phyloP scores from a whole-genome alignment of 2,888 invertebrate species.

The Polyploca ridens region DNA sequence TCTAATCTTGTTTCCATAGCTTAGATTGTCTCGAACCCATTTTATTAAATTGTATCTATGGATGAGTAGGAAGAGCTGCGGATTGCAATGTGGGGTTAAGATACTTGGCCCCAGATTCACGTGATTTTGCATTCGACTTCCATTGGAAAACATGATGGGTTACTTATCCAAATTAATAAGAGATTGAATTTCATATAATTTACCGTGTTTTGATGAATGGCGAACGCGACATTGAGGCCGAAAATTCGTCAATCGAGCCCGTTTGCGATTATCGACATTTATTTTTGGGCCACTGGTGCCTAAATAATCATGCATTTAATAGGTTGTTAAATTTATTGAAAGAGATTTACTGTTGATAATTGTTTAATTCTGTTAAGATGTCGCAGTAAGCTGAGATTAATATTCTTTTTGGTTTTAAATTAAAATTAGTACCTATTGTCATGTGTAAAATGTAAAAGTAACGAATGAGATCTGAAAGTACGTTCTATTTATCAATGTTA shows the following conservation, averaged over 20 bases:
- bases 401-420: constrained; percentile 36
- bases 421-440: constrained; percentile 12
- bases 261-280: constrained; percentile 26
- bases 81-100: neutral
- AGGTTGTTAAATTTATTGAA: constrained; percentile 78
- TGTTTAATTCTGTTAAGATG: constrained; percentile 71
- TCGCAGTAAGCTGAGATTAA: constrained; percentile 52
- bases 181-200: no score
- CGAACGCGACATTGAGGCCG: no score
- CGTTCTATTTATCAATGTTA: constrained; percentile 22
- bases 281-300: constrained; percentile 64
- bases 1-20: constrained; percentile 60
- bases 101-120: neutral
- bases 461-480: constrained; percentile 26
- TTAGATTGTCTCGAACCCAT: constrained; percentile 45
- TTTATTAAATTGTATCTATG: constrained; percentile 25
- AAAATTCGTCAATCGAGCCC: neutral
- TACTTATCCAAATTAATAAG: no score
- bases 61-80: neutral
- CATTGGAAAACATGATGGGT: no score
- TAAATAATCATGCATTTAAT: constrained; percentile 77
- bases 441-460: constrained; percentile 11
- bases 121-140: no score
- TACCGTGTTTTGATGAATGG: no score
- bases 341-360: constrained; percentile 75